Conservation (phyloP, 1,140 invertebrate species). For the Tribolium madens region DNA sequence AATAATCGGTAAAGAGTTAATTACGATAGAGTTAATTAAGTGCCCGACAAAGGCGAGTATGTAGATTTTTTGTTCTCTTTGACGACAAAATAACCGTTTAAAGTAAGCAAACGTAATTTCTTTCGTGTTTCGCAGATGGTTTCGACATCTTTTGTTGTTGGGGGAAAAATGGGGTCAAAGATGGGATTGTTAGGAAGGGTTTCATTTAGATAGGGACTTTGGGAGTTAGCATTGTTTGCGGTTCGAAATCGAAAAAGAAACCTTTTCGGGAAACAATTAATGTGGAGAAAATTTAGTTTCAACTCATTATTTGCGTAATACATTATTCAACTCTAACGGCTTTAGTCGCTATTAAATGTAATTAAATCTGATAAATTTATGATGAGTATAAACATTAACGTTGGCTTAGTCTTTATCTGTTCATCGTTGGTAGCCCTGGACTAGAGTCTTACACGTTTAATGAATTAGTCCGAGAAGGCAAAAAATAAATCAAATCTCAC, state of each 20-base stretch:
- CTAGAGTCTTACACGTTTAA: neutral
- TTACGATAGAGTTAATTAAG: slow-evolving; percentile 34
- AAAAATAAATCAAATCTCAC: neutral
- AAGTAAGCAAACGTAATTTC: neutral
- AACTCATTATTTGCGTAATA: neutral
- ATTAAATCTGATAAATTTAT: neutral
- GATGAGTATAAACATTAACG: neutral
- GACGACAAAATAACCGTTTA: neutral
- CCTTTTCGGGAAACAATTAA: too few species aligned
- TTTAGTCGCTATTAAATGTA: neutral
- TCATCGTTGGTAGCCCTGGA: neutral
- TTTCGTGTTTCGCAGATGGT: neutral
- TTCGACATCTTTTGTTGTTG: neutral
- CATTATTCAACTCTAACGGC: neutral
- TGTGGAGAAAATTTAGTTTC: too few species aligned
- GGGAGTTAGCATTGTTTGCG: neutral
- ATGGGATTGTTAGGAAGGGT: neutral
- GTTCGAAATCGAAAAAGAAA: too few species aligned
- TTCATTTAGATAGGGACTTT: neutral
- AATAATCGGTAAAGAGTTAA: slow-evolving; percentile 39
- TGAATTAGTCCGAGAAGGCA: neutral
- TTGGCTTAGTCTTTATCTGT: neutral
- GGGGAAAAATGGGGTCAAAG: neutral
- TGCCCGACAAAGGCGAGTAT: slow-evolving; percentile 10
- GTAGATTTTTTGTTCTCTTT: neutral